Evolutionary conservation across 2,797 vertebrate genomes (phyloP), one percentile per base, ranked within the genome.

Genomic region (Xiphophorus birchmanni): DNA sequence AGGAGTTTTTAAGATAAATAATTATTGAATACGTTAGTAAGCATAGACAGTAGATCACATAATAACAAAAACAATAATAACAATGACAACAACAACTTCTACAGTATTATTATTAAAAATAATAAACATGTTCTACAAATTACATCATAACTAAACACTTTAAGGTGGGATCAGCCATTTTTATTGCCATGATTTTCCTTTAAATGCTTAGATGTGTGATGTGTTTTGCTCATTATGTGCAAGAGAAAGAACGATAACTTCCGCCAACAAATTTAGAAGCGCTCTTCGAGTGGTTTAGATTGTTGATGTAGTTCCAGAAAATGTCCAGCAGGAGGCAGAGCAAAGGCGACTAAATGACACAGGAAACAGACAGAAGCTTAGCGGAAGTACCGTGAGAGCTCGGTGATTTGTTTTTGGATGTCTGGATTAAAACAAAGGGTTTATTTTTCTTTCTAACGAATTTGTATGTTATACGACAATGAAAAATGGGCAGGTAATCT

Each of bases 401-500:
- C 76, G 63, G 7, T 47, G 23, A n/a, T 78, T 81, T 77, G 60
- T 79, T 69, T 15, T 52, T 69, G 60, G 69, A 78, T 56, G 74
- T 45, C 18, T 13, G 1, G 78, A 74, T 32, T 13, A 26, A 44
- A 58, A 52, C 67, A 48, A 13, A 47, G 9, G 18, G 1, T 37
- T 40, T 48, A 23, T 80, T 80, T 84, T 7, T 60, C 45, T n/a
- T 2, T 75, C 1, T 74, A 73, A 73, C 26, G 54, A 9, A 29
- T 11, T 9, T 76, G 76, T 37, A 80, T 21, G 47, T 35, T 42
- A 18, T 40, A n/a, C 42, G 35, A 71, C 29, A 26, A 15, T 23
- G 32, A 88, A 88, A 81, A 75, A 95, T 95, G 93, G 93, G 91
- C 40, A 93, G 91, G 93, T 95, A 94, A 90, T 91, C 89, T 82